Evolutionary conservation across 2,797 vertebrate genomes (phyloP), one percentile per base, ranked within the genome.

Genomic region (Tiaroga cobitis): DNA sequence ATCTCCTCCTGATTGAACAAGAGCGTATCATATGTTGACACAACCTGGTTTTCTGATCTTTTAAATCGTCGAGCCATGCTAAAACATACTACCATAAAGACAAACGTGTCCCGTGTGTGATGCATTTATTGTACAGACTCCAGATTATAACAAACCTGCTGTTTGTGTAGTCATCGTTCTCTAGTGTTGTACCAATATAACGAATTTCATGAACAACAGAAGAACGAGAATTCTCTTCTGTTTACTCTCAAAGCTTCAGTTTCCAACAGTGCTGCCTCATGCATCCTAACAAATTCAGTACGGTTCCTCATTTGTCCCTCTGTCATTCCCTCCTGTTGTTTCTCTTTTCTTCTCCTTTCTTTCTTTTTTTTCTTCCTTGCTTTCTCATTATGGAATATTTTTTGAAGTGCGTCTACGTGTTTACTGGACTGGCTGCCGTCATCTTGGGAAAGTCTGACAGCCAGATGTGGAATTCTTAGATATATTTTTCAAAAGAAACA

Each of bases 381-480:
- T 34, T 67, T 68, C 61, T 32, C 61, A 32, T 54, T 81, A 74
- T 84, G 88, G 82, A 80, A 85, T 91, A 69, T 69, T 92, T 90
- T 65, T 19, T 73, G 73, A 49, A 54, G 87, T 87, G 61, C 86
- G 73, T 86, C 46, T 85, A 68, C 32, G 37, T 77, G 87, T 85
- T 69, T 87, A 63, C 72, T 51, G 18, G n/a, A 69, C 70, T 67
- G 76, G 43, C 89, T 92, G 89, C 91, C 90, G 76, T 85, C 87
- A 67, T 85, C 88, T 89, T 88, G 89, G 90, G 89, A 93, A 94
- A 93, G 90, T 94, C 92, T 93, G 92, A 94, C 83, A 85, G 80
- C 80, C 92, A 95, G 93, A 95, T 94, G 91, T 92, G 91, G 83
- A 89, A 92, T 87, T 86, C 74, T 65, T 79, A 68, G 70, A 90